These are phyloP conservation scores for Gopherus flavomarginatus DNA, from an alignment of 2,113 vertebrate genomes.

Conservation along the genomic window DNA sequence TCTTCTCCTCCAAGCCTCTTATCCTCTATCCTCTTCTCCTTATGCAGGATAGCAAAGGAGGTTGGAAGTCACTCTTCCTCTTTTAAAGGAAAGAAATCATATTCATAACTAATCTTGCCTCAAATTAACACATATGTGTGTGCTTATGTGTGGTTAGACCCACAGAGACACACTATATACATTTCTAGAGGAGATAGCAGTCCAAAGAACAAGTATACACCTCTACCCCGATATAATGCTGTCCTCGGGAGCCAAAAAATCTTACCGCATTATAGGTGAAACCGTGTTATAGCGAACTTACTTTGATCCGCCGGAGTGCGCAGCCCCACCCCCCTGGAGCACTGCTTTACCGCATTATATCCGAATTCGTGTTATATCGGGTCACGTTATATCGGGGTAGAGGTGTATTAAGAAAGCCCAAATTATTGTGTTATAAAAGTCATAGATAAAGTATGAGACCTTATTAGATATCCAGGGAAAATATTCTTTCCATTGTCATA, in stretches of 20 bases:
- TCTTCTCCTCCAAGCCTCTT: neutral
- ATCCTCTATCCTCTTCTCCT: neutral
- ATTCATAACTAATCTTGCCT: neutral
- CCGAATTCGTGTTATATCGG: too few species aligned
- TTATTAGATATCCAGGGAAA: neutral
- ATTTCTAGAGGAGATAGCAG: neutral
- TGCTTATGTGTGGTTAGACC: neutral
- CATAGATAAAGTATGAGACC: neutral
- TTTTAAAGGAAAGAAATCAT: fast-evolving
- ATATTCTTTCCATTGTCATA: neutral
- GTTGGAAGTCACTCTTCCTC: fast-evolving
- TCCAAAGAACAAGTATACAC: neutral
- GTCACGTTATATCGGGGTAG: too few species aligned
- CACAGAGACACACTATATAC: neutral
- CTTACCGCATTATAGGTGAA: too few species aligned
- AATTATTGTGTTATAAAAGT: neutral
- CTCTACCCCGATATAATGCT: too few species aligned
- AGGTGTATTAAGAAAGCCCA: fast-evolving
- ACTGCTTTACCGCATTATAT: too few species aligned
- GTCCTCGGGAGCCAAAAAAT: too few species aligned
- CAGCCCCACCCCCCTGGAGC: too few species aligned
- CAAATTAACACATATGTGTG: fast-evolving
- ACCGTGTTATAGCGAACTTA: too few species aligned
- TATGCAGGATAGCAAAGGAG: neutral
- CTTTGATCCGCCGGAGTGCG: too few species aligned